These are phyloP conservation scores for Drosophila robusta DNA, from an alignment of 2,888 invertebrate species.

Conservation along the genomic window DNA sequence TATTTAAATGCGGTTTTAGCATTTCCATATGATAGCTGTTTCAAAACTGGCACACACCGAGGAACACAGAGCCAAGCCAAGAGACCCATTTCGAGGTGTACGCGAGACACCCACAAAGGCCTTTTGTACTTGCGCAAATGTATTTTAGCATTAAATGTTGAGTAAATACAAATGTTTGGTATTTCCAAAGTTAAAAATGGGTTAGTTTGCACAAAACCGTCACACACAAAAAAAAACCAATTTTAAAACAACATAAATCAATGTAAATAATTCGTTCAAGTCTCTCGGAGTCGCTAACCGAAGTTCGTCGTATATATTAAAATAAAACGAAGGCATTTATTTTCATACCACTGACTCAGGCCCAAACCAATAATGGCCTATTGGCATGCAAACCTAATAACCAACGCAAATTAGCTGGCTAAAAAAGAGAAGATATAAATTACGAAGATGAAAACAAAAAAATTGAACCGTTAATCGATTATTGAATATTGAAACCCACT, in stretches of 20 bases:
- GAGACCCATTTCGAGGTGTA: conserved; percentile 13
- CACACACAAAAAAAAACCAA: conserved; percentile 15
- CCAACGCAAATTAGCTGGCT: conserved; percentile 17
- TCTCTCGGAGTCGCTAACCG: background rate
- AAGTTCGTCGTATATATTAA: conserved; percentile 29
- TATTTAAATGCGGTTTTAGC: conserved; percentile 24
- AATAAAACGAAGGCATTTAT: conserved; percentile 33
- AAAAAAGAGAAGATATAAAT: conserved; percentile 8
- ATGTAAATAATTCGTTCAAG: conserved; percentile 22
- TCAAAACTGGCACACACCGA: conserved; percentile 49
- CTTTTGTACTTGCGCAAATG: conserved; percentile 69
- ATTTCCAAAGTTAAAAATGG: conserved; percentile 59
- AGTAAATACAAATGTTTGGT: conserved; percentile 62
- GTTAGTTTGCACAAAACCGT: conserved; percentile 41
- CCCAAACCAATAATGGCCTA: conserved; percentile 36
- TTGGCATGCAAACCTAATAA: conserved; percentile 55
- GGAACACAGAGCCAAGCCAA: conserved; percentile 11
- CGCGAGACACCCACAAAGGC: conserved; percentile 27
- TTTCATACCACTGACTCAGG: conserved; percentile 24
- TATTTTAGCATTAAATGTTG: conserved; percentile 56
- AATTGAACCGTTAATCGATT: background rate
- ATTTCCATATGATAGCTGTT: conserved; percentile 37
- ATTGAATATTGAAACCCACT: background rate
- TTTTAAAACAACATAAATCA: conserved; percentile 48
- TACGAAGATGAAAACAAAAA: background rate